Conservation (phyloP, 2,113 vertebrate species). For the Poeciliopsis retropinna region DNA sequence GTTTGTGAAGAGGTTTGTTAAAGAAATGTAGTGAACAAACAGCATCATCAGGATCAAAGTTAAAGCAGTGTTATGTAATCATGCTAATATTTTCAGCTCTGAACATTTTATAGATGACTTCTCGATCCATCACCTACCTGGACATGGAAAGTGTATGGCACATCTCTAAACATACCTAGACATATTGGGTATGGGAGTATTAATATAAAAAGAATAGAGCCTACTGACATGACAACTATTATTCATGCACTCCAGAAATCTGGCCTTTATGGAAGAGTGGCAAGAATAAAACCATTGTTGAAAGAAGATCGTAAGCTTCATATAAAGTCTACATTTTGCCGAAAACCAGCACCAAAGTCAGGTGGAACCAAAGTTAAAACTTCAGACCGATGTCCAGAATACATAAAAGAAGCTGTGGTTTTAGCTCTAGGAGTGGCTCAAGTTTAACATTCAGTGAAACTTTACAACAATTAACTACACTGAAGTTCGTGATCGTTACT, state of each 20-base stretch:
- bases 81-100: background rate
- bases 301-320: background rate
- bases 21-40: background rate
- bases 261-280: background rate
- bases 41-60: background rate
- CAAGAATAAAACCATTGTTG: background rate
- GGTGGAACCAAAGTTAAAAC: background rate
- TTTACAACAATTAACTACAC: background rate
- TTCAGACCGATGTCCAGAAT: no score
- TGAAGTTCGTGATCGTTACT: background rate
- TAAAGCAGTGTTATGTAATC: background rate
- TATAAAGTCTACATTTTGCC: background rate
- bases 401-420: no score
- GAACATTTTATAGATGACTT: background rate
- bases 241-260: background rate
- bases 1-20: background rate
- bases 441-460: no score
- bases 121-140: background rate
- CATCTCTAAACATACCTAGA: background rate
- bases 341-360: background rate
- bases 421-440: no score
- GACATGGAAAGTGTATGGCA: background rate
- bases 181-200: background rate
- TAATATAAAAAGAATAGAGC: background rate
- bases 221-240: no score